Conservation (phyloP, 2,113 vertebrate species). For the Oncorhynchus mykiss region DNA sequence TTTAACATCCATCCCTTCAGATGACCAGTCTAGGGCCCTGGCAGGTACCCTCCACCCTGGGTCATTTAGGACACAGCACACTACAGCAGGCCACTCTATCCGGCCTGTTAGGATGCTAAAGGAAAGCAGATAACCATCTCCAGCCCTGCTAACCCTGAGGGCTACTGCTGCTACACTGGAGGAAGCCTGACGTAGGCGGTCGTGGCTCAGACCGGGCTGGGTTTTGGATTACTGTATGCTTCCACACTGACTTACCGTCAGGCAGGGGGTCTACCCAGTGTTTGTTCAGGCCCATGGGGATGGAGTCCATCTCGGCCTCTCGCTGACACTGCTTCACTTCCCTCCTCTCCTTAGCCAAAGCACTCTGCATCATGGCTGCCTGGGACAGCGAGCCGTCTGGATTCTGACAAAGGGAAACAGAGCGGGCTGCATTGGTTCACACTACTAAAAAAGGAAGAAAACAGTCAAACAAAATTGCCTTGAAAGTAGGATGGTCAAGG, state of each 20-base stretch:
- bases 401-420: conserved; percentile 74
- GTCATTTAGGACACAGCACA: conserved; percentile 15
- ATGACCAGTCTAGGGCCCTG: neutral
- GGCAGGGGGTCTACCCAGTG: conserved; percentile 99
- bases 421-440: neutral
- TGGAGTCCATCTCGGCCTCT: conserved; percentile 99
- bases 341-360: conserved; percentile 91
- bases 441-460: neutral
- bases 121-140: too few relatives aligned
- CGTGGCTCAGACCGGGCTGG: neutral
- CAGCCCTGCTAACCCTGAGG: too few relatives aligned
- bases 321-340: conserved; percentile 96
- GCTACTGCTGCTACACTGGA: conserved; percentile 41
- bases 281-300: conserved; percentile 98
- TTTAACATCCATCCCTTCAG: neutral
- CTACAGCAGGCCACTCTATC: conserved; percentile 37
- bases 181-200: conserved; percentile 51
- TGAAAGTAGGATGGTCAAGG: neutral
- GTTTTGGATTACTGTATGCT: neutral
- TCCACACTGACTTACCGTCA: conserved; percentile 77
- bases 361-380: conserved; percentile 99
- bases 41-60: conserved; percentile 25
- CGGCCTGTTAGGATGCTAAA: conserved; percentile 13
- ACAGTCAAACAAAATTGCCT: neutral
- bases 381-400: conserved; percentile 97